Base-by-base conservation (phyloP, 2,888 invertebrate genomes). In the Linnaemya vulpina region DNA sequence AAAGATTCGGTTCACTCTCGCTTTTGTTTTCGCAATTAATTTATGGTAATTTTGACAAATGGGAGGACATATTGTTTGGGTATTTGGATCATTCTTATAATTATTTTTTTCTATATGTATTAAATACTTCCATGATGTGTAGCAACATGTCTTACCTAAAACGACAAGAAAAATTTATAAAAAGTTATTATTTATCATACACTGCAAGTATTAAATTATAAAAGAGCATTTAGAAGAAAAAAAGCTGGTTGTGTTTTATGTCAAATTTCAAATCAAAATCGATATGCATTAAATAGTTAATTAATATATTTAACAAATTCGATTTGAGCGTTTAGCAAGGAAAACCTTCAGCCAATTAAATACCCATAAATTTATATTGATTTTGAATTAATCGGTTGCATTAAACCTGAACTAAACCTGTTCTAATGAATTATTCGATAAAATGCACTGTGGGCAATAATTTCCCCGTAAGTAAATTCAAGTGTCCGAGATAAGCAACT, bases 1-100 rank as follows among this genome's bases (percentile, higher is more conserved):
- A 55, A 67, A 73, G 81, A 63, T 84, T 74, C n/a, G 38, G 73
- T 73, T 55, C 76, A 84, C 84, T 84, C 73, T 84, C 68, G 80
- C 55, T 84, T 81, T 84, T 40, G 0, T 40, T 40, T 30, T 35
- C 13, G 38, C 11, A 15, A 53, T 46, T 65, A 65, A 79, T 79
- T 71, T 73, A 71, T 79, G 55, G 15, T 73, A 65, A 79, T 73
- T 73, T 49, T 43, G 35, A 46, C 65, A 46, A 35, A 71, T 46
- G 22, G 53, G 11, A 25, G 58, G 30, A 46, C 70, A 55, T 22
- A 22, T 63, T 17, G 25, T 30, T 76, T 43, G 20, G 43, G 2
- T 63, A 63, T 43, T 65, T 75, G 43, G 43, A 25, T 4, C 22
- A 65, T 25, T 65, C 46, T 65, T 43, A 22, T 62, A 1, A 3